Percentiles rank a stretch among this genome's conserved stretches.
phyloP scores from a whole-genome alignment of 2,113 vertebrate genomes.

The Eurypyga helias region DNA sequence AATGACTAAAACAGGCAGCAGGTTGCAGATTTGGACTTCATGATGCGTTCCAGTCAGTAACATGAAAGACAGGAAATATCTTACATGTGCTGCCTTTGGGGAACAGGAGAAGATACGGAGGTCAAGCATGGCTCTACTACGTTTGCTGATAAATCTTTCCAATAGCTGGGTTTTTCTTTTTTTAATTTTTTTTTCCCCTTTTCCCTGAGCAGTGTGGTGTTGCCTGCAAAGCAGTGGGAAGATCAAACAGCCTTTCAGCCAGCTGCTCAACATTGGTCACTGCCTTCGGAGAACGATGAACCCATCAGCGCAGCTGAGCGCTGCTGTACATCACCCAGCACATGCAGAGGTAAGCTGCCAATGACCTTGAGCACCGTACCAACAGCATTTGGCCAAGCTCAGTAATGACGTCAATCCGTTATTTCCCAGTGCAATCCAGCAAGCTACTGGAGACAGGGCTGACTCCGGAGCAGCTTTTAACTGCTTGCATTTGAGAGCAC shows the following conservation, averaged over 20 bases:
- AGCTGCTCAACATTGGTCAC: slow-evolving; percentile 39
- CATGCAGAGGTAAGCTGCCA: background rate
- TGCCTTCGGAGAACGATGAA: slow-evolving; percentile 32
- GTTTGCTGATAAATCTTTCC: slow-evolving; percentile 29
- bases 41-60: slow-evolving; percentile 21
- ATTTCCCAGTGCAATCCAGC: background rate
- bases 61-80: slow-evolving; percentile 54
- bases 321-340: slow-evolving; percentile 36
- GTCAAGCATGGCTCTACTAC: background rate
- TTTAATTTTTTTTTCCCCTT: too few species aligned
- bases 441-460: background rate
- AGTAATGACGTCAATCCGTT: background rate
- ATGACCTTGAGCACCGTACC: slow-evolving; percentile 33
- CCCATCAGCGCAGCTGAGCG: background rate
- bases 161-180: background rate
- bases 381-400: background rate
- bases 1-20: slow-evolving; percentile 58
- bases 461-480: background rate
- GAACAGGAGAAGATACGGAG: background rate
- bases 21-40: slow-evolving; percentile 45
- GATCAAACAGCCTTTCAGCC: slow-evolving; percentile 16
- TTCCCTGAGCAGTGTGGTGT: background rate
- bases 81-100: slow-evolving; percentile 27
- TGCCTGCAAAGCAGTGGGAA: slow-evolving; percentile 8
- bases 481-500: background rate